These are phyloP conservation scores for Ispidina picta DNA, from an alignment of 2,797 vertebrate species.

Conservation along the genomic window DNA sequence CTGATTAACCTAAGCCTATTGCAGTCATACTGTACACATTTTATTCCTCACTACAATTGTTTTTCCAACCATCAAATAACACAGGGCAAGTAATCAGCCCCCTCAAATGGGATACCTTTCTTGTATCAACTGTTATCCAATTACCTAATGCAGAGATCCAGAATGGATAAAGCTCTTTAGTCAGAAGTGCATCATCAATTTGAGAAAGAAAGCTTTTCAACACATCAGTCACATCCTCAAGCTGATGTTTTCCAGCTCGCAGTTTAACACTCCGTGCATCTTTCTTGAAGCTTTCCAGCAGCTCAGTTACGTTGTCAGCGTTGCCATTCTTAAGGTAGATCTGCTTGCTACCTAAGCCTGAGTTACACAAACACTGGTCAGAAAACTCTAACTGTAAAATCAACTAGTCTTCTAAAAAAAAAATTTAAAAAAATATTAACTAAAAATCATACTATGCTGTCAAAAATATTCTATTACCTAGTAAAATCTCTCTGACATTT, in stretches of 20 bases:
- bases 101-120: neutral
- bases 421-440: no score
- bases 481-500: neutral
- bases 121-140: neutral
- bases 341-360: slow-evolving; percentile 90
- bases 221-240: slow-evolving; percentile 91
- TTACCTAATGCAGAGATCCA: slow-evolving; percentile 94
- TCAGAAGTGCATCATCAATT: slow-evolving; percentile 90
- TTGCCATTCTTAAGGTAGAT: slow-evolving; percentile 89
- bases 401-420: neutral
- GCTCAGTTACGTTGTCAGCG: slow-evolving; percentile 76
- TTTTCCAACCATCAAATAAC: neutral
- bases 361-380: neutral
- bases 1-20: neutral
- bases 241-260: slow-evolving; percentile 86
- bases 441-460: neutral
- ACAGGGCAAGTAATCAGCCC: neutral
- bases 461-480: neutral
- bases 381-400: neutral
- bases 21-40: neutral
- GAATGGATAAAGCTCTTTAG: slow-evolving; percentile 95
- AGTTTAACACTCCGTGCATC: slow-evolving; percentile 93
- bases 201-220: slow-evolving; percentile 90
- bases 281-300: slow-evolving; percentile 88
- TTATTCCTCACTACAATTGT: neutral